Conservation (phyloP, 2,888 invertebrate genomes). For the Trypoxylon attenuatum region DNA sequence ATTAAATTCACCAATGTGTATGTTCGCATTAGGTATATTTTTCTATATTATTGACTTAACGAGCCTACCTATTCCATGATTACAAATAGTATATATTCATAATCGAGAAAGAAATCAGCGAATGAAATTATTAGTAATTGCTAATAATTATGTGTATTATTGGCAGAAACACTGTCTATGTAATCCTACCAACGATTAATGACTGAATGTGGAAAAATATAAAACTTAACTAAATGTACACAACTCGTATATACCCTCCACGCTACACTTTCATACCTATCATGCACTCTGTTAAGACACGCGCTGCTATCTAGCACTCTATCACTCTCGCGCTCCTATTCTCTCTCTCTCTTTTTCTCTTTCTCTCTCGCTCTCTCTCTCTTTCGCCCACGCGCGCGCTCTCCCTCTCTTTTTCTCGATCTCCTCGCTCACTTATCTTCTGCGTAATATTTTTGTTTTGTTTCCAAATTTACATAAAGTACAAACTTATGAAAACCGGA, state of each 20-base stretch:
- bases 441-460: constrained; percentile 51
- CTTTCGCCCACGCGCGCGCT: constrained; percentile 14
- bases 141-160: constrained; percentile 62
- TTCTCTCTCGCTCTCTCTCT: constrained; percentile 13
- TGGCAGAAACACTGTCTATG: constrained; percentile 52
- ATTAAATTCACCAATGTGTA: constrained; percentile 50
- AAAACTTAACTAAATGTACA: constrained; percentile 74
- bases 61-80: constrained; percentile 60
- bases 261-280: constrained; percentile 33
- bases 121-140: constrained; percentile 58
- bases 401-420: constrained; percentile 18
- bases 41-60: constrained; percentile 63
- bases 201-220: constrained; percentile 74
- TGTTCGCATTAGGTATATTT: constrained; percentile 55
- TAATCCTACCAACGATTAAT: constrained; percentile 72
- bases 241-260: constrained; percentile 51
- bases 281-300: constrained; percentile 41
- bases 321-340: constrained; percentile 13
- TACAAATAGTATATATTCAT: constrained; percentile 53
- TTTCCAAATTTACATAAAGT: constrained; percentile 73
- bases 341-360: constrained; percentile 11
- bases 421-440: constrained; percentile 45
- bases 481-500: constrained; percentile 73
- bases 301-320: constrained; percentile 16
- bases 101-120: constrained; percentile 51